These are phyloP conservation scores for Polydrusus tereticollis DNA, from an alignment of 2,888 invertebrate genomes.

Conservation along the genomic window DNA sequence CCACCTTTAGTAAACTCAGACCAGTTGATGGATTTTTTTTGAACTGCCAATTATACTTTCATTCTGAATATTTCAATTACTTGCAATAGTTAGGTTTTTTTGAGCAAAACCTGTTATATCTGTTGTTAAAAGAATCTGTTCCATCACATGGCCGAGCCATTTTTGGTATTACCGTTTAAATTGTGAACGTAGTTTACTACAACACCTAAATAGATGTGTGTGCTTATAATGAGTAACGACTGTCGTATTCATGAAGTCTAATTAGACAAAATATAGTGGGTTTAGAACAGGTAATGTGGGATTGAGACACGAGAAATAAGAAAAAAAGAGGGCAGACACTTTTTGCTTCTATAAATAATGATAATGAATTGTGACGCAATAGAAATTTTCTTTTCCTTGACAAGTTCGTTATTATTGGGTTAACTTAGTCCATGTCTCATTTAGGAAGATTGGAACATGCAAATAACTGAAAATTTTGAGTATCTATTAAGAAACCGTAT, in stretches of 20 bases:
- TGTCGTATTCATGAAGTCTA: slow-evolving; percentile 42
- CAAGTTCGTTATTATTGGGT: background rate
- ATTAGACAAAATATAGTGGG: slow-evolving; percentile 47
- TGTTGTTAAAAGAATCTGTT: no score
- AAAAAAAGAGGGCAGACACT: slow-evolving; percentile 39
- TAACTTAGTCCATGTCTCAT: background rate
- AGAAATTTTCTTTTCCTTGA: slow-evolving; percentile 24
- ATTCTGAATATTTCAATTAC: no score
- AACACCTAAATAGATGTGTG: slow-evolving; percentile 40
- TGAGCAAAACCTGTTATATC: no score
- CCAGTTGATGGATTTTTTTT: no score
- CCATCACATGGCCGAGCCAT: background rate
- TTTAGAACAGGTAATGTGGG: slow-evolving; percentile 45
- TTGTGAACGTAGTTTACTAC: slow-evolving; percentile 32
- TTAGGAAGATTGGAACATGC: no score
- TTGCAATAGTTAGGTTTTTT: no score
- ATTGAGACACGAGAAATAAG: slow-evolving; percentile 42
- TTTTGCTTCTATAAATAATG: slow-evolving; percentile 36
- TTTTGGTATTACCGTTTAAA: background rate
- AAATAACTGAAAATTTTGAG: no score
- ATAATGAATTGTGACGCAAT: slow-evolving; percentile 37
- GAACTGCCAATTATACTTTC: no score
- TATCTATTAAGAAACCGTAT: no score
- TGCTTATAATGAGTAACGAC: slow-evolving; percentile 40
- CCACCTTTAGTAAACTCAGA: no score